These are phyloP conservation scores for Psittacula cyanocephala DNA, from an alignment of 2,113 vertebrate genomes.

Conservation along the genomic window DNA sequence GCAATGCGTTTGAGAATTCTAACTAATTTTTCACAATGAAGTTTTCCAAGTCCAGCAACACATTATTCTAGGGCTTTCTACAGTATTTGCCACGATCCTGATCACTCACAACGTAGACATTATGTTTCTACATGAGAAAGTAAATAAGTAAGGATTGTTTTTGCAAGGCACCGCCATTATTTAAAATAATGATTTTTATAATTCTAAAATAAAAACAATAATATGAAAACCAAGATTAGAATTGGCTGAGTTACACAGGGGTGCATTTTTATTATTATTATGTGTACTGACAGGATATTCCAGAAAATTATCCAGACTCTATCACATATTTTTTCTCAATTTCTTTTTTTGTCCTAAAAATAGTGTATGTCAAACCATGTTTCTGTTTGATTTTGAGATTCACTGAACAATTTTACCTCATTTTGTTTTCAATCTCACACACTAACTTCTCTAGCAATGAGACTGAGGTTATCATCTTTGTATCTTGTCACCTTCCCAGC, in stretches of 20 bases:
- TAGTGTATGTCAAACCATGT: neutral
- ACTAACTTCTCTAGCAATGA: neutral
- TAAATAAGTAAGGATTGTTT: neutral
- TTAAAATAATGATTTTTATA: neutral
- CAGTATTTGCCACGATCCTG: neutral
- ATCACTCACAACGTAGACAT: neutral
- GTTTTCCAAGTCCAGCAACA: neutral
- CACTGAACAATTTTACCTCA: neutral
- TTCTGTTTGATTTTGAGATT: slow-evolving; percentile 10
- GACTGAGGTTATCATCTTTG: neutral
- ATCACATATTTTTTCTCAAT: neutral
- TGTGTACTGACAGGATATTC: neutral
- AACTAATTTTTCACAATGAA: neutral
- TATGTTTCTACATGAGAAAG: neutral
- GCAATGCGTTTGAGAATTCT: neutral
- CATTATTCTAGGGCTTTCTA: neutral
- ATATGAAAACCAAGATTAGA: neutral
- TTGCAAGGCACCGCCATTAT: neutral
- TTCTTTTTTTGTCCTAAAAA: neutral
- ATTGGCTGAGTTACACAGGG: neutral
- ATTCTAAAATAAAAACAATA: neutral
- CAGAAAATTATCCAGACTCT: neutral
- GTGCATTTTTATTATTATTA: neutral
- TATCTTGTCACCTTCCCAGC: neutral
- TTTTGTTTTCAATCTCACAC: slow-evolving; percentile 3